These are phyloP conservation scores for Bombus huntii DNA, from an alignment of 1,140 invertebrate species.

Conservation along the genomic window DNA sequence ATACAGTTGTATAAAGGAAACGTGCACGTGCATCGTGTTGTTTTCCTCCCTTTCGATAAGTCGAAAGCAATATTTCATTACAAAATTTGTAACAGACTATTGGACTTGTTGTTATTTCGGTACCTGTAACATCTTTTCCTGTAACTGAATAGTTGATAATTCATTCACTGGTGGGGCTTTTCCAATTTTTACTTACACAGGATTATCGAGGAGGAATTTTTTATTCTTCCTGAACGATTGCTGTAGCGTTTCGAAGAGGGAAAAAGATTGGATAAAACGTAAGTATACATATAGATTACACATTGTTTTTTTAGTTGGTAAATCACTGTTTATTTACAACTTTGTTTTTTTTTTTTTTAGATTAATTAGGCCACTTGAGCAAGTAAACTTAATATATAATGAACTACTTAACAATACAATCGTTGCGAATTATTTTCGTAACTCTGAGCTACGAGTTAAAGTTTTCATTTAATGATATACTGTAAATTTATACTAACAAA, in stretches of 20 bases:
- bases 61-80: slow-evolving; percentile 17
- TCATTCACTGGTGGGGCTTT: neutral
- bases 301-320: neutral
- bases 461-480: neutral
- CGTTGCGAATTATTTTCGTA: neutral
- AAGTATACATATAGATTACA: neutral
- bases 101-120: slow-evolving; percentile 4
- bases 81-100: slow-evolving; percentile 13
- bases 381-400: slow-evolving; percentile 31
- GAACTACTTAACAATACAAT: slow-evolving; percentile 8
- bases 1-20: slow-evolving; percentile 24
- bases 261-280: neutral
- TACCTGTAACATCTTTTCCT: neutral
- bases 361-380: slow-evolving; percentile 36
- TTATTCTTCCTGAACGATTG: neutral
- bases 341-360: neutral
- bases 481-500: neutral
- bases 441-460: neutral
- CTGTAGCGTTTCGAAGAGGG: neutral
- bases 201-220: neutral
- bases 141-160: neutral
- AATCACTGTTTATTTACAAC: slow-evolving; percentile 35
- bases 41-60: neutral
- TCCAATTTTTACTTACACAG: neutral
- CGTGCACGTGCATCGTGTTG: neutral